A percentile compares a stretch with the other conserved stretches of the same genome.
These are phyloP conservation scores for Drosophila serrata DNA, from an alignment of 1,140 invertebrate genomes.

Conservation along the genomic window DNA sequence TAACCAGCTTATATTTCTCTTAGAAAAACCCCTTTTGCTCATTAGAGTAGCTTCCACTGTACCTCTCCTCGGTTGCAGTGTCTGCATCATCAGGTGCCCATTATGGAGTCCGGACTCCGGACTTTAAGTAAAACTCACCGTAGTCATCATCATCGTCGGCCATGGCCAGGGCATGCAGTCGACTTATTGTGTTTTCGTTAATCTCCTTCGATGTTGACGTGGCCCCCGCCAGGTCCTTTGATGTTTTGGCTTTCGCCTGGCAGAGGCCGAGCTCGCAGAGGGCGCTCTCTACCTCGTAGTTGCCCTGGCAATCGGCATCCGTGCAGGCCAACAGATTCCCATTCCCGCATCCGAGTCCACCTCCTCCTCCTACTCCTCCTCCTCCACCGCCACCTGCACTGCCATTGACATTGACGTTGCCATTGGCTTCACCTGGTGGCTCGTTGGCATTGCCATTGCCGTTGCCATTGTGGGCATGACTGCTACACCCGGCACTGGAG, in stretches of 20 bases:
- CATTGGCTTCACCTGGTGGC: slow-evolving; percentile 51
- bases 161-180: slow-evolving; percentile 83
- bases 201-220: slow-evolving; percentile 74
- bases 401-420: slow-evolving; percentile 58
- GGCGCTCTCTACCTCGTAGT: slow-evolving; percentile 77
- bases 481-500: slow-evolving; percentile 41
- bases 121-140: slow-evolving; percentile 74
- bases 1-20: neutral
- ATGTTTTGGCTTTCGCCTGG: slow-evolving; percentile 74
- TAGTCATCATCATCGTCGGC: slow-evolving; percentile 84
- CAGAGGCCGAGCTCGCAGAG: slow-evolving; percentile 73
- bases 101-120: slow-evolving; percentile 4
- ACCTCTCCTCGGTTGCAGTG: neutral
- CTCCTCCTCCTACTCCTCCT: slow-evolving; percentile 9
- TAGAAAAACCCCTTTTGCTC: neutral
- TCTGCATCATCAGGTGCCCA: slow-evolving; percentile 1
- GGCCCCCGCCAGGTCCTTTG: slow-evolving; percentile 67
- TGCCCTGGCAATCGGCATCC: slow-evolving; percentile 80
- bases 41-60: neutral
- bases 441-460: slow-evolving; percentile 43
- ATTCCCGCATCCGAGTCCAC: slow-evolving; percentile 25
- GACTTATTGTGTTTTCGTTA: slow-evolving; percentile 84
- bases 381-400: slow-evolving; percentile 25
- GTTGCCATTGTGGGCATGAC: slow-evolving; percentile 47
- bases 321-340: slow-evolving; percentile 61